Evolutionary conservation across 2,113 vertebrate species (phyloP).

Genomic region (Helogale parvula): DNA sequence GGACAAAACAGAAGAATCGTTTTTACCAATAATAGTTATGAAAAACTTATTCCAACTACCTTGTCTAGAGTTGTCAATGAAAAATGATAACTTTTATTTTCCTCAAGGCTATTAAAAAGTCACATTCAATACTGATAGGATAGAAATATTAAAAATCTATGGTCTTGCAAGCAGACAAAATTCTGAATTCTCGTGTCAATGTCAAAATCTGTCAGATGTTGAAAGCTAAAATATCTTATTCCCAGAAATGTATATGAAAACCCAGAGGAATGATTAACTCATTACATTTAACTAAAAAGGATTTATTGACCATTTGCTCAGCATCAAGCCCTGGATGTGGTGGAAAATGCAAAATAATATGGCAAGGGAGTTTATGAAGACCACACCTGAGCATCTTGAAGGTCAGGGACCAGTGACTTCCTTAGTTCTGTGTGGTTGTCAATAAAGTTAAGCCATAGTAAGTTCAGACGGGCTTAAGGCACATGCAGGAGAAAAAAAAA

Average conservation of each 20-base stretch:
- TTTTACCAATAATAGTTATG: neutral
- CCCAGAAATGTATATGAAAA: slow-evolving; percentile 24
- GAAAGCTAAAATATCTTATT: slow-evolving; percentile 39
- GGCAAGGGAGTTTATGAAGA: slow-evolving; percentile 19
- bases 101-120: neutral
- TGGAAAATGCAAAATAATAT: neutral
- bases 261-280: neutral
- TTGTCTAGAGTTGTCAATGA: neutral
- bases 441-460: slow-evolving; percentile 29
- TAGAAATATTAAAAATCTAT: slow-evolving; percentile 41
- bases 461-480: neutral
- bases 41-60: neutral
- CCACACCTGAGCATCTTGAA: neutral
- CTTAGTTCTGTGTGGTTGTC: slow-evolving; percentile 22
- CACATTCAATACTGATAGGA: neutral
- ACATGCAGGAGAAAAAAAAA: neutral
- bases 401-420: neutral
- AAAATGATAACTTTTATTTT: slow-evolving; percentile 35
- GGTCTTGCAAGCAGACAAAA: neutral
- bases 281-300: slow-evolving; percentile 43
- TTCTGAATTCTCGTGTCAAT: neutral
- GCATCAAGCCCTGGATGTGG: neutral
- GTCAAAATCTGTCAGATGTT: slow-evolving; percentile 47
- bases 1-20: neutral
- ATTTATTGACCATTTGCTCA: neutral